Conservation (phyloP, 1,140 invertebrate genomes). For the Popillia japonica region DNA sequence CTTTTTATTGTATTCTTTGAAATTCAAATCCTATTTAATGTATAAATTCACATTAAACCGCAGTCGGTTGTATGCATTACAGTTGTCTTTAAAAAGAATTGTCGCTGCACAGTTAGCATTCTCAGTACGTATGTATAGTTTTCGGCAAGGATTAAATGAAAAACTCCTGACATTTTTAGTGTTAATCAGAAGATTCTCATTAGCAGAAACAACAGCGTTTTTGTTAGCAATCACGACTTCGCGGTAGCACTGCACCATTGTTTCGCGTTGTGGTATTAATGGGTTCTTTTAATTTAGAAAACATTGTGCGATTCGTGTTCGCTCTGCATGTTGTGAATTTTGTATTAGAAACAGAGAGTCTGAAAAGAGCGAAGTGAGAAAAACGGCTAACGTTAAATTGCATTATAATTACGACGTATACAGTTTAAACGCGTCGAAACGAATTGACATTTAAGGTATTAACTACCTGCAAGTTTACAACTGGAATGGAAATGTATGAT, state of each 20-base stretch:
- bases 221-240: not conserved
- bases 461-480: not conserved
- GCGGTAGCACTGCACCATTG: slow-evolving; percentile 23
- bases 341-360: slow-evolving; percentile 1
- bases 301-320: not conserved
- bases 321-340: slow-evolving; percentile 15
- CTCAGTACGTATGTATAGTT: not conserved
- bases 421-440: not conserved
- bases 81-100: not conserved
- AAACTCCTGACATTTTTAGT: not conserved
- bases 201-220: not conserved
- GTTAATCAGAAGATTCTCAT: slow-evolving; percentile 35
- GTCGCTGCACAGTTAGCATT: not conserved
- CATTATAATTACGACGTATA: not conserved
- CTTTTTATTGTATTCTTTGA: too few species aligned
- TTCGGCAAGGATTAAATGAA: not conserved
- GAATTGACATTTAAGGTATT: not conserved
- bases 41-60: not conserved
- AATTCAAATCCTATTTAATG: not conserved
- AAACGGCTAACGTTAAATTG: slow-evolving; percentile 1
- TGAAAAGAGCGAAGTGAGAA: not conserved
- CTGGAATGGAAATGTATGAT: not conserved
- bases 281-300: slow-evolving; percentile 30
- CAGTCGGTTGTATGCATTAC: not conserved
- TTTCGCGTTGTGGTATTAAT: slow-evolving; percentile 18